A percentile compares a stretch with the other conserved stretches of the same genome.
These are phyloP conservation scores for Phalacrocorax aristotelis DNA, from an alignment of 2,113 vertebrate species.

Conservation along the genomic window DNA sequence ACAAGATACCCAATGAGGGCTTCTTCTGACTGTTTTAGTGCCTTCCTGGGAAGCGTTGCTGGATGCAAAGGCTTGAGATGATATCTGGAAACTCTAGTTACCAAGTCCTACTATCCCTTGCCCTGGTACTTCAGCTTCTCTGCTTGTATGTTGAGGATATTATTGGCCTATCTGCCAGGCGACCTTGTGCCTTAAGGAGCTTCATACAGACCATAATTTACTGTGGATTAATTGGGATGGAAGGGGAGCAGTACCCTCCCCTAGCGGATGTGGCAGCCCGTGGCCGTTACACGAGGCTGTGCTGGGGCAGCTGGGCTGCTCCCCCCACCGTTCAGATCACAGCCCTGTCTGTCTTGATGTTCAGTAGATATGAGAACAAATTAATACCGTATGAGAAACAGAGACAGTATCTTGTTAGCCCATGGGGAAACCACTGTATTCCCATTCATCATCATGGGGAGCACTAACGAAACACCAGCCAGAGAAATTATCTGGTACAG, in stretches of 20 bases:
- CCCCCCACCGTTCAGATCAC: neutral
- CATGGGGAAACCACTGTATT: neutral
- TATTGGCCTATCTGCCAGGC: neutral
- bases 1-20: neutral
- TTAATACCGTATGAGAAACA: neutral
- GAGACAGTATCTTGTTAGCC: neutral
- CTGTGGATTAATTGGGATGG: neutral
- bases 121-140: neutral
- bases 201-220: neutral
- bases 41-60: neutral
- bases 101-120: neutral
- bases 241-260: neutral
- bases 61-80: neutral
- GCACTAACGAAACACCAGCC: neutral
- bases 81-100: neutral
- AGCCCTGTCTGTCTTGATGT: neutral
- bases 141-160: neutral
- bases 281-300: rapidly evolving
- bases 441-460: neutral
- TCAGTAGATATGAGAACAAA: neutral
- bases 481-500: neutral
- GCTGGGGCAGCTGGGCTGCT: neutral
- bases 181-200: neutral
- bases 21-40: neutral
- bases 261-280: neutral